A percentile compares a stretch with the other conserved stretches of the same genome.
These are phyloP conservation scores for Diadumene lineata DNA, from an alignment of 92 coral and sea anemone species.

Conservation along the genomic window DNA sequence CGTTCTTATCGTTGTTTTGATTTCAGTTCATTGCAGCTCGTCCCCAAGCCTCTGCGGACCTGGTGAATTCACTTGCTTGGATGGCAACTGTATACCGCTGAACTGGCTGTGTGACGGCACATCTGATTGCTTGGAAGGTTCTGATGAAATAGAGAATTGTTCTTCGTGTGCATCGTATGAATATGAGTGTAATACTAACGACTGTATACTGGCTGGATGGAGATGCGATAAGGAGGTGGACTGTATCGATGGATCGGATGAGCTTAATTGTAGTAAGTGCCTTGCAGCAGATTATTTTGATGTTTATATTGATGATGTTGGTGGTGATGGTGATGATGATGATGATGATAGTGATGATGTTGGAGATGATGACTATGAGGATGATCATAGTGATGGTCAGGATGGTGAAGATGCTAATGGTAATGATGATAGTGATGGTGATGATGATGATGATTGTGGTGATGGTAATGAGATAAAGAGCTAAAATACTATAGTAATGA, in stretches of 20 bases:
- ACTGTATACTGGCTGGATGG: constrained; percentile 11
- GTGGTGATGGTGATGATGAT: too few species aligned
- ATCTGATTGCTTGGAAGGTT: constrained; percentile 25
- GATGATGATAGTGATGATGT: too few species aligned
- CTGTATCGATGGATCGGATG: constrained; percentile 50
- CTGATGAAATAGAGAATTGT: constrained; percentile 30
- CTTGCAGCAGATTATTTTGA: neutral
- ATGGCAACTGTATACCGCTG: constrained; percentile 41
- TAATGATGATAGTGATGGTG: too few species aligned
- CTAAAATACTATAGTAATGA: too few species aligned
- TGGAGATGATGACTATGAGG: too few species aligned
- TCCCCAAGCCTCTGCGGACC: constrained; percentile 26
- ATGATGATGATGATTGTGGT: too few species aligned
- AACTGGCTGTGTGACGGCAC: constrained; percentile 40
- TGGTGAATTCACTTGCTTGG: constrained; percentile 34
- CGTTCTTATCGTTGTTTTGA: neutral
- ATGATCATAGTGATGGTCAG: too few species aligned
- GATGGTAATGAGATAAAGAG: too few species aligned
- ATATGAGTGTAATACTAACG: constrained; percentile 29
- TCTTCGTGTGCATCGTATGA: constrained; percentile 37
- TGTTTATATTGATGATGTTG: neutral
- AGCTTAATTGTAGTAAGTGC: constrained; percentile 50
- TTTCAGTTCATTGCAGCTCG: neutral
- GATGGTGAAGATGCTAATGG: too few species aligned
- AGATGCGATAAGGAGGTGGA: constrained; percentile 45